phyloP scores from a whole-genome alignment of 2,113 vertebrate genomes.

The Progne subis region DNA sequence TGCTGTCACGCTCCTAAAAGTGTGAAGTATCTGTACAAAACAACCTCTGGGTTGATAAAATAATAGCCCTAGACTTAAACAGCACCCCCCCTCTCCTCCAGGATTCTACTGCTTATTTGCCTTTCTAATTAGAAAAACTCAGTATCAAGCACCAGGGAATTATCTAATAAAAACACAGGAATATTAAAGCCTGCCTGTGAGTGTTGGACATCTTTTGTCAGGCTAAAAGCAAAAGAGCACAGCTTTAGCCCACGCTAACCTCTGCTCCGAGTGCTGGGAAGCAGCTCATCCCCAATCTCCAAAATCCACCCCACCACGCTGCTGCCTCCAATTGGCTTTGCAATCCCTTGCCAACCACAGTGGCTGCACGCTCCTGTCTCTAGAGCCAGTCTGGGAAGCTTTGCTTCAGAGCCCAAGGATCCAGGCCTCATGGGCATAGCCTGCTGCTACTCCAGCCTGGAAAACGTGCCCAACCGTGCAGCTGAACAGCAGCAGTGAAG shows the following conservation, averaged over 20 bases:
- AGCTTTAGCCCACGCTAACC: rapidly evolving
- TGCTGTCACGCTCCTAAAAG: not conserved
- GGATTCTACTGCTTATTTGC: not conserved
- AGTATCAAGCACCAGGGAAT: not conserved
- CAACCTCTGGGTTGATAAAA: not conserved
- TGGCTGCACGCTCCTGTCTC: not conserved
- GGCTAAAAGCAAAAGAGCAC: not conserved
- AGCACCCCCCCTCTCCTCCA: not conserved
- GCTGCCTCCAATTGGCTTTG: not conserved
- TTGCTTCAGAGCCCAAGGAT: not conserved
- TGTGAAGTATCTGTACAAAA: rapidly evolving
- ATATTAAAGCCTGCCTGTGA: not conserved
- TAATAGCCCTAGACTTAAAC: not conserved
- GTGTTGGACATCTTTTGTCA: not conserved
- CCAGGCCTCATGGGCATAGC: rapidly evolving
- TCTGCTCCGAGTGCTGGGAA: not conserved
- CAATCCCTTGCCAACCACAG: not conserved
- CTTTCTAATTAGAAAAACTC: not conserved
- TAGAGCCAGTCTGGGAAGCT: not conserved
- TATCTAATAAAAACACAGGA: not conserved
- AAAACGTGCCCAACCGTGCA: rapidly evolving
- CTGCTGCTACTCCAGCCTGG: not conserved
- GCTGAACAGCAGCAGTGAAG: not conserved
- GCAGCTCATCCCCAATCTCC: not conserved
- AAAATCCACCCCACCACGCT: not conserved